Evolutionary conservation across 2,797 vertebrate genomes (phyloP).

Genomic region (Triplophysa bombifrons): DNA sequence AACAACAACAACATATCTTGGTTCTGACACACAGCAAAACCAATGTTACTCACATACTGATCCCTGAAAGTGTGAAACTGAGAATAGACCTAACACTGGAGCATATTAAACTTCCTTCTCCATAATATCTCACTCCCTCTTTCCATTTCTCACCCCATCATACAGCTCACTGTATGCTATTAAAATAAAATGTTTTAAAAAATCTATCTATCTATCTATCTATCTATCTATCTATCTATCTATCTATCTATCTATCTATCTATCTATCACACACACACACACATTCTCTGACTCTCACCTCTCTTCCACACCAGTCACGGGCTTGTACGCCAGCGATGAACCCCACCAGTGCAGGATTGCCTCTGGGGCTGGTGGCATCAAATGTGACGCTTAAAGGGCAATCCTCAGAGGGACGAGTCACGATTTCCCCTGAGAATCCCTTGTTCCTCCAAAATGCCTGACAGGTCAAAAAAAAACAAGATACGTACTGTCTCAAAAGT

Average conservation of each 20-base stretch:
- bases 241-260: neutral
- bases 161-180: constrained; percentile 29
- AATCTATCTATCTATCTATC: constrained; percentile 11
- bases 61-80: constrained; percentile 26
- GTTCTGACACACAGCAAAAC: too few relatives aligned
- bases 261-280: neutral
- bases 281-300: constrained; percentile 64
- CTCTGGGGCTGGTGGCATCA: constrained; percentile 71
- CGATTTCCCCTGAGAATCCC: constrained; percentile 76
- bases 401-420: constrained; percentile 59
- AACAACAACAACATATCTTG: too few relatives aligned
- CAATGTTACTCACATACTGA: too few relatives aligned
- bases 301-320: constrained; percentile 65
- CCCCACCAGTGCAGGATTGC: constrained; percentile 75
- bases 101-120: constrained; percentile 2
- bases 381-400: constrained; percentile 74
- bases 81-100: constrained; percentile 33
- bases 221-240: neutral
- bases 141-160: constrained; percentile 30
- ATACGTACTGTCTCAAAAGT: neutral
- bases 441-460: constrained; percentile 78
- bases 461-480: neutral
- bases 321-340: constrained; percentile 71
- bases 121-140: constrained; percentile 5
- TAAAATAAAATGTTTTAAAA: constrained; percentile 19